A percentile compares a stretch with the other conserved stretches of the same genome.
Conservation (phyloP, 2,797 vertebrate genomes). For the Cirrhinus molitorella region DNA sequence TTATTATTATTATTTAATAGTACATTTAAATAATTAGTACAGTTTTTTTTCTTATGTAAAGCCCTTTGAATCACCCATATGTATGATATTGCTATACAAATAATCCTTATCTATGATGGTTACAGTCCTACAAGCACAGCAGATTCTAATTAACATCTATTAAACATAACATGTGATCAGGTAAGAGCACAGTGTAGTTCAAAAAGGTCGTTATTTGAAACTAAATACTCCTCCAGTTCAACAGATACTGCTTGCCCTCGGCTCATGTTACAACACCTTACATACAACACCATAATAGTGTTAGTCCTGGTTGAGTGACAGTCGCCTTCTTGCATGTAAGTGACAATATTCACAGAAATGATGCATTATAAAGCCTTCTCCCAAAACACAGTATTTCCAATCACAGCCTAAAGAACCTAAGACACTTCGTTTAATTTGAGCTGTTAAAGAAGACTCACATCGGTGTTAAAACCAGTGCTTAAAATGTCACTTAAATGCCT, state of each 20-base stretch:
- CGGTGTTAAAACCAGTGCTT: background rate
- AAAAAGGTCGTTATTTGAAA: constrained; percentile 57
- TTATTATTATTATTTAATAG: too few species aligned
- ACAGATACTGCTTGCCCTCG: constrained; percentile 34
- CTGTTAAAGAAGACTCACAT: constrained; percentile 4
- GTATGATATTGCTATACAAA: background rate
- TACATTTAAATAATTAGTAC: too few species aligned
- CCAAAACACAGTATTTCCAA: constrained; percentile 13
- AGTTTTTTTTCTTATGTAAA: background rate
- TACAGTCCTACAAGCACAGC: constrained; percentile 51
- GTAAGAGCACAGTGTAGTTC: constrained; percentile 43
- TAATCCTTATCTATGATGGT: background rate
- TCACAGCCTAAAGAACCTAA: background rate
- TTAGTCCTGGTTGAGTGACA: constrained; percentile 43
- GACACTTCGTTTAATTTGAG: background rate
- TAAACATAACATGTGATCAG: constrained; percentile 25
- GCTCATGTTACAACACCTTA: constrained; percentile 32
- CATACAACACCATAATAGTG: constrained; percentile 27
- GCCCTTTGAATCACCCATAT: background rate
- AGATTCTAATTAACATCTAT: constrained; percentile 62
- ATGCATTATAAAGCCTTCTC: background rate
- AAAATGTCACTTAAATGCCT: constrained; percentile 25
- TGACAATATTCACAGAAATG: constrained; percentile 25
- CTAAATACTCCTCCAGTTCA: constrained; percentile 32
- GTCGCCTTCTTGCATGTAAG: constrained; percentile 34